Base-by-base conservation (phyloP, 2,797 vertebrate species). In the Spinibarbus caldwelli region DNA sequence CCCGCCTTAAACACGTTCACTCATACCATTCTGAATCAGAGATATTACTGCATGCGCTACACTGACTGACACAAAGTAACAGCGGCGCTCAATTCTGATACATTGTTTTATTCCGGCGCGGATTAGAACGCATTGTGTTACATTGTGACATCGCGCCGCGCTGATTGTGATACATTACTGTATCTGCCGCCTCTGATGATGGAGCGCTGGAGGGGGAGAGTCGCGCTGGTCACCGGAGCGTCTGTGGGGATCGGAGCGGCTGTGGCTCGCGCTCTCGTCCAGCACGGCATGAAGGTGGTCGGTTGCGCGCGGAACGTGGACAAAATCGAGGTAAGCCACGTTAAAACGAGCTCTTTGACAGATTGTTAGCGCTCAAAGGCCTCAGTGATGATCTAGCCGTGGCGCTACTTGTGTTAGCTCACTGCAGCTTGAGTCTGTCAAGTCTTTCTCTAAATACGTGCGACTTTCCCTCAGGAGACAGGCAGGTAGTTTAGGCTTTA, bases 201-300 rank as follows among this genome's bases (percentile, higher is more conserved):
- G 97, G 96, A 98, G 95, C 96, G 97, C 86, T 99, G 97, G 97
- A 94, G 93, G 89, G 96, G 95, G 89, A 96, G 97, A 88, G 96
- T 98, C 88, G 97, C 97, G 79, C 94, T 99, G 91, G 97, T 98
- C 88, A 98, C 97, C 34, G 97, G 97, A 90, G 97, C 97, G 70
- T 98, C 97, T 26, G 96, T 96, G 89, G 97, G 97, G 81, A 98
- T 98, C 76, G 97, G 97, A 86, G 97, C 97, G 88, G 97, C 97
- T 12, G 95, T 98, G 84, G 96, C 97, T 78, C 94, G 97, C 93
- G 96, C 96, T 47, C 95, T 99, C 89, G 97, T 98, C 90, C 97
- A 97, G 90, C 96, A 96, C 71, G 97, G 97, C 91, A 96, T 99
- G 96, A 96, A 95, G 92, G 97, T 98, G 79, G 97, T 99, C 91